Conservation (phyloP, 2,113 vertebrate species). For the Anolis carolinensis region DNA sequence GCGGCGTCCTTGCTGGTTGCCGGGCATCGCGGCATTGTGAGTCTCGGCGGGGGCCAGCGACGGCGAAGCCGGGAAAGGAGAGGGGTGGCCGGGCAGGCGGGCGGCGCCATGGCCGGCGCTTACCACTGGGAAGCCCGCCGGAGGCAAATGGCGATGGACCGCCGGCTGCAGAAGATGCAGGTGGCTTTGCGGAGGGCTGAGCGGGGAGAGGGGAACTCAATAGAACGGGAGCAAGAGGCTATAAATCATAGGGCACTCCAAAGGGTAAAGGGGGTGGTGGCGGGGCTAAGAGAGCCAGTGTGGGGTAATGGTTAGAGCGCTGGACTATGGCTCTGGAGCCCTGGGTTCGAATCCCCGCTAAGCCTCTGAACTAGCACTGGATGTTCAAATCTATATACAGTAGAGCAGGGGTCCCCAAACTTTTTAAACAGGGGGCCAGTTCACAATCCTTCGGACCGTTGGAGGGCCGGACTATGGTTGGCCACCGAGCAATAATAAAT, state of each 20-base stretch:
- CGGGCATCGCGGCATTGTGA: constrained; percentile 20
- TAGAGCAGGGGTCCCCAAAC: too few relatives aligned
- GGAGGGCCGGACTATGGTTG: too few relatives aligned
- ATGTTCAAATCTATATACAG: too few relatives aligned
- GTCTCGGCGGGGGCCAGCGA: not conserved
- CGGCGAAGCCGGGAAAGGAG: not conserved
- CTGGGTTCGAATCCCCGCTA: too few relatives aligned
- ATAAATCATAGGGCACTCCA: not conserved
- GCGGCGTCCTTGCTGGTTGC: constrained; percentile 15
- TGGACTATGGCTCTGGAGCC: too few relatives aligned
- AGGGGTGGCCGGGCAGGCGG: not conserved
- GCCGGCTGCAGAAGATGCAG: constrained; percentile 47
- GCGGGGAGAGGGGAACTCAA: accelerated
- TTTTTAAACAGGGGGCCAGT: too few relatives aligned
- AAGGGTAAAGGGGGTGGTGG: not conserved
- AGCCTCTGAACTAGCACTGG: too few relatives aligned
- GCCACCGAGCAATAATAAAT: too few relatives aligned
- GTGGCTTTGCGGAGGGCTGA: not conserved
- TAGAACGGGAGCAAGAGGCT: too few relatives aligned
- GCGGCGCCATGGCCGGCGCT: constrained; percentile 69
- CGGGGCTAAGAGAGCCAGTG: too few relatives aligned
- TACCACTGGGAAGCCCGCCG: constrained; percentile 79
- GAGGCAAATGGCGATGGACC: constrained; percentile 67
- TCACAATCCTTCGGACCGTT: too few relatives aligned
- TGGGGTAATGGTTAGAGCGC: too few relatives aligned